Evolutionary conservation across 2,888 invertebrate species (phyloP).

Genomic region (Malachius bipustulatus): DNA sequence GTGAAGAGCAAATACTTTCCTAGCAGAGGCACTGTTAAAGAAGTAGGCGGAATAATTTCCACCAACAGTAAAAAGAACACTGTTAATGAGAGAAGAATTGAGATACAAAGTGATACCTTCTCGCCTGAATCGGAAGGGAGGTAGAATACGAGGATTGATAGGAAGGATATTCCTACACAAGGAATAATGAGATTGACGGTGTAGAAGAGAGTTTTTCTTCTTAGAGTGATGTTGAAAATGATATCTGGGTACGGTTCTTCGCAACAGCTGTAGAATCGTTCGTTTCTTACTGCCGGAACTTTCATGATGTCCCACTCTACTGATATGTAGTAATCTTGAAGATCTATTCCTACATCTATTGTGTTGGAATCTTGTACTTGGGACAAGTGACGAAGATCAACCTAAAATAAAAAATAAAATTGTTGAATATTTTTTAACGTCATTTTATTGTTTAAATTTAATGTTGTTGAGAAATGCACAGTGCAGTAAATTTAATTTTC

Average conservation of each 20-base stretch:
- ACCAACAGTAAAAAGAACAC: constrained; percentile 89
- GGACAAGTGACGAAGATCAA: constrained; percentile 78
- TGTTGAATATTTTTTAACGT: neutral
- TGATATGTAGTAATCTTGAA: constrained; percentile 90
- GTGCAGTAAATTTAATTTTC: too few relatives aligned
- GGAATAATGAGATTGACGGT: constrained; percentile 96
- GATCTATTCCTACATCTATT: constrained; percentile 82
- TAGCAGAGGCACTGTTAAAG: constrained; percentile 79
- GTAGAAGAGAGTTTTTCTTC: constrained; percentile 93
- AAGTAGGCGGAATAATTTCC: constrained; percentile 91
- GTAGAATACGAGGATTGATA: constrained; percentile 95
- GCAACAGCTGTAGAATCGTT: constrained; percentile 92
- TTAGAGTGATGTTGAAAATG: constrained; percentile 90
- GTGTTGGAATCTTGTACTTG: constrained; percentile 79
- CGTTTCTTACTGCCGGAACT: constrained; percentile 80
- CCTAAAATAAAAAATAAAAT: constrained; percentile 44
- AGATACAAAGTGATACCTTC: constrained; percentile 93
- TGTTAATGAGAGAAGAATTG: constrained; percentile 82
- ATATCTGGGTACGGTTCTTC: constrained; percentile 96
- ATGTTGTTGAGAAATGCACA: too few relatives aligned
- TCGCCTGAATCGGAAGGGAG: constrained; percentile 96
- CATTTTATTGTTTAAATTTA: too few relatives aligned
- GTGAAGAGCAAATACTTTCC: constrained; percentile 90
- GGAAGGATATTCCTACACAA: constrained; percentile 92
- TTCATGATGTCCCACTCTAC: constrained; percentile 98